Base-by-base conservation (phyloP, 2,797 vertebrate genomes). In the Clarias laeviceps region DNA sequence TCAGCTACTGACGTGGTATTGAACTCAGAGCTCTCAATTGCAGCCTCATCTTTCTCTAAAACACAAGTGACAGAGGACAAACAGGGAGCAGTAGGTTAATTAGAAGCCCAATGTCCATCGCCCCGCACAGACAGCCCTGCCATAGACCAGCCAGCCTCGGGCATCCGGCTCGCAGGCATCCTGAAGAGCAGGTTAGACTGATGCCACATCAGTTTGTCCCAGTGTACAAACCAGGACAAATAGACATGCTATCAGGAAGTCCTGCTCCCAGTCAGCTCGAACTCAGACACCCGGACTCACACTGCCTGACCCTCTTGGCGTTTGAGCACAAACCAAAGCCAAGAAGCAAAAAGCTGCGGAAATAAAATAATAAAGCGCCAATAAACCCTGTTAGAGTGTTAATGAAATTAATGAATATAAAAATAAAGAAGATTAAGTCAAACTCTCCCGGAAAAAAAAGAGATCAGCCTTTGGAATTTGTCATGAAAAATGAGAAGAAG, bases 1-100 rank as follows among this genome's bases (percentile, higher is more conserved):
- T 99, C 98, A 99, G 97, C 97, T 98, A 99, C 96, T 99, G 98
- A 99, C 97, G 97, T 99, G 98, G 98, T 94, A 99, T 96, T 99
- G 97, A 97, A 96, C 96, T 97, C 97, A 97, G 97, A 97, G 97
- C 97, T 97, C 97, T 99, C 98, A 98, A 99, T 99, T 99, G 98
- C 98, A 99, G 98, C 98, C 98, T 99, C 97, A 99, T 98, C 97
- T 97, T 97, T 97, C 96, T 99, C 98, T 99, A 99, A 96, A 99
- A 99, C 97, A 99, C 97, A 99, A 98, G 97, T 97, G 97, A 96
- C 94, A 95, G 97, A 97, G 97, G 97, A 98, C 97, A 99, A 97
- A 99, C 96, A 99, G 94, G 97, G 97, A 98, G 97, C 97, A 98
- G 94, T 95, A 97, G 97, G 97, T 99, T 99, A 99, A 98, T 97